Evolutionary conservation across 37 sponge, comb jelly and placozoan genomes (phyloP).

Genomic region (Ephydatia muelleri): DNA sequence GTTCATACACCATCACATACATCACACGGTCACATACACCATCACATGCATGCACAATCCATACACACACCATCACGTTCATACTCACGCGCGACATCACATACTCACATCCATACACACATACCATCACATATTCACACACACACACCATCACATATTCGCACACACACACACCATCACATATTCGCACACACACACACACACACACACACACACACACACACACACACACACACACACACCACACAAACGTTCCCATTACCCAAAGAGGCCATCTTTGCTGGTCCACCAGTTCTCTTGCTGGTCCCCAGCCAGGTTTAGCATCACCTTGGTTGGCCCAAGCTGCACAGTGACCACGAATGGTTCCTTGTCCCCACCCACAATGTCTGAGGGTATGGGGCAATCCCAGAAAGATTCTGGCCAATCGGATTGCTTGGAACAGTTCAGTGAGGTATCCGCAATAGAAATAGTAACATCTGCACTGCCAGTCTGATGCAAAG

Average conservation of each 20-base stretch:
- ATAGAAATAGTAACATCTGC: background rate
- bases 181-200: background rate
- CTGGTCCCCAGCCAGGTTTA: background rate
- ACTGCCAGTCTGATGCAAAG: background rate
- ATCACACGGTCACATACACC: background rate
- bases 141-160: background rate
- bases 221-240: background rate
- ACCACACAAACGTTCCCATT: background rate
- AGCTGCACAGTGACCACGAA: background rate
- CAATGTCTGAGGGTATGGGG: constrained; percentile 12
- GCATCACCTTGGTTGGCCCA: background rate
- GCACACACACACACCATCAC: background rate
- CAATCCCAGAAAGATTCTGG: constrained; percentile 25
- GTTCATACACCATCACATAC: background rate
- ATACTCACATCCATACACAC: background rate
- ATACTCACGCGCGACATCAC: background rate
- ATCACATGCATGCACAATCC: background rate
- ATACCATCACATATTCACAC: background rate
- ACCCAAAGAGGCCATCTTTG: background rate
- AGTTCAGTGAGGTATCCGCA: background rate
- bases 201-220: constrained; percentile 36
- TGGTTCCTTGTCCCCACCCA: background rate
- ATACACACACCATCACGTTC: background rate
- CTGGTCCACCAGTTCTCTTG: background rate
- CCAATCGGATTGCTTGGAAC: constrained; percentile 14